phyloP scores from a whole-genome alignment of 2,113 vertebrate species.

The Xenopus laevis region DNA sequence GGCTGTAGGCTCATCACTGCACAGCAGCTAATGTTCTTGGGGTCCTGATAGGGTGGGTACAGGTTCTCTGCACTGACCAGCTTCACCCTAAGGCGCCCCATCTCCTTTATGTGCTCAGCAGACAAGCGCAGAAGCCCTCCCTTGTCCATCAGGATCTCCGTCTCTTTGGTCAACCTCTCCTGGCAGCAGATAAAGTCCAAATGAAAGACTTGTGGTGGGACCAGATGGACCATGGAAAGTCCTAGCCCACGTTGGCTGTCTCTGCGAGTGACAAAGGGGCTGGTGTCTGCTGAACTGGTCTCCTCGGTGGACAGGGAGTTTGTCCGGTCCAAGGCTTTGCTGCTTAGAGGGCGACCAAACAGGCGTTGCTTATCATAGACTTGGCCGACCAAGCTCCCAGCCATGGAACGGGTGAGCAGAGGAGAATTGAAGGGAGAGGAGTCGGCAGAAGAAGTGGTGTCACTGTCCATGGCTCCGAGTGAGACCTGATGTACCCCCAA shows the following conservation, averaged over 20 bases:
- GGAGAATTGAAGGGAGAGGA: slow-evolving; percentile 53
- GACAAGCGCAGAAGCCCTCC: slow-evolving; percentile 54
- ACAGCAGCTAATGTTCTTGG: slow-evolving; percentile 54
- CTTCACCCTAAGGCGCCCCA: slow-evolving; percentile 52
- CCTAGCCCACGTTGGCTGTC: slow-evolving; percentile 50
- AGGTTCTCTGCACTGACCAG: slow-evolving; percentile 58
- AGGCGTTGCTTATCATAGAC: background rate
- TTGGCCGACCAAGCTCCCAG: background rate
- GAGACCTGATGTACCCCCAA: slow-evolving; percentile 24
- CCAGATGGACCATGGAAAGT: background rate
- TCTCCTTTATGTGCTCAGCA: slow-evolving; percentile 49
- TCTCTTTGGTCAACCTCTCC: slow-evolving; percentile 60
- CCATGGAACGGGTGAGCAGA: background rate
- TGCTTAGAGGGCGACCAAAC: background rate
- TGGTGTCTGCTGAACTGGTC: slow-evolving; percentile 8
- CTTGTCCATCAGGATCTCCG: slow-evolving; percentile 47
- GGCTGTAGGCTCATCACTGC: slow-evolving; percentile 48
- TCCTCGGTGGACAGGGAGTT: slow-evolving; percentile 30
- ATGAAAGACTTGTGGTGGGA: slow-evolving; percentile 59
- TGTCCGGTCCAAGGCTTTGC: background rate
- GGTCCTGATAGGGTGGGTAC: slow-evolving; percentile 32
- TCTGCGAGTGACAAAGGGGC: slow-evolving; percentile 45
- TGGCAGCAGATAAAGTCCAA: slow-evolving; percentile 66
- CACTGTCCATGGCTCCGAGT: slow-evolving; percentile 45
- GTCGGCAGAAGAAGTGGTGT: slow-evolving; percentile 53